Conservation (phyloP, 2,113 vertebrate genomes). For the Proteles cristata region DNA sequence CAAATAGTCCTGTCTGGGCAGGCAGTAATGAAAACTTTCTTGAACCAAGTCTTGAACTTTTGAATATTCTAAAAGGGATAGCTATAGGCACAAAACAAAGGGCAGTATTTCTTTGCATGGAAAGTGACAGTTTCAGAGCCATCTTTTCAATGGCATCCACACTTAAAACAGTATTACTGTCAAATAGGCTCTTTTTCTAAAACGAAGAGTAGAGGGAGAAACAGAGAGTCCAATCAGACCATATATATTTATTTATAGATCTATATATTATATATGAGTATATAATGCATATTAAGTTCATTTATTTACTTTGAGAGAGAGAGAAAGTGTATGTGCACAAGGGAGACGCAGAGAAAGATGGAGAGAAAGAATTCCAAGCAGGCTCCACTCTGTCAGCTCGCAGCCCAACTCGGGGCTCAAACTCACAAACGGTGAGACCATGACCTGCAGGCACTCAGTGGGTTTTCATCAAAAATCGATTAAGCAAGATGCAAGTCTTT, state of each 20-base stretch:
- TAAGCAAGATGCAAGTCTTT: neutral
- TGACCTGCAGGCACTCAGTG: too few species aligned
- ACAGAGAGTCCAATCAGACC: neutral
- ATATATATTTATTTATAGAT: too few species aligned
- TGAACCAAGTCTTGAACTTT: neutral
- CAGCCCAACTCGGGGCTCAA: too few species aligned
- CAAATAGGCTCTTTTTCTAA: neutral
- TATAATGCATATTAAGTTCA: too few species aligned
- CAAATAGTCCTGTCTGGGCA: neutral
- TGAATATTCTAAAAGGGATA: neutral
- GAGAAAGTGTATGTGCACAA: too few species aligned
- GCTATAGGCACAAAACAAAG: neutral
- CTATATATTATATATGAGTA: too few species aligned
- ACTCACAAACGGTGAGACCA: too few species aligned
- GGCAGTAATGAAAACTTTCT: neutral
- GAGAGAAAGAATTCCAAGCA: too few species aligned
- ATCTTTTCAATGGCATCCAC: neutral
- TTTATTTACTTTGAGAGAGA: too few species aligned
- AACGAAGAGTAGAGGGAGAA: neutral
- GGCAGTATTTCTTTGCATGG: neutral
- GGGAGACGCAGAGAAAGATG: too few species aligned
- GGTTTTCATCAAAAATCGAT: too few species aligned
- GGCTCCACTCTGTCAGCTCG: too few species aligned
- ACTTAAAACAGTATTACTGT: neutral
- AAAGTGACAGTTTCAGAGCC: neutral